Evolutionary conservation across 2,113 vertebrate genomes (phyloP), one percentile per base, ranked within the genome.

Genomic region (Brachyhypopomus occidentalis): DNA sequence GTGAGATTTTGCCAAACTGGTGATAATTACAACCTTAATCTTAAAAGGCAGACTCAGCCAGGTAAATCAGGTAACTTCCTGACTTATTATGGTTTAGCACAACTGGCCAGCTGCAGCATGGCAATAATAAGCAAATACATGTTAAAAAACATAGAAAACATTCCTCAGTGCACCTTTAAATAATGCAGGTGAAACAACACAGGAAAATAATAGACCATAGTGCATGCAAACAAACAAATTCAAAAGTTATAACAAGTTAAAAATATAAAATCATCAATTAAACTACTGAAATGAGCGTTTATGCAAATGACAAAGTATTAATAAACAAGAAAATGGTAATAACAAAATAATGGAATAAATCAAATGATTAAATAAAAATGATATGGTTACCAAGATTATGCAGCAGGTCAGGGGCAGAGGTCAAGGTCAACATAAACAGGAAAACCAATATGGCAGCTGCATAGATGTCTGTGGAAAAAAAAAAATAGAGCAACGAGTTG

Each of bases 321-420:
- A 60, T 36, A 72, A 78, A 55, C 2, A 67, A 84, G 41, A 79
- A 41, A 45, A 85, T 80, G 74, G 5, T 62, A 78, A 48, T 56
- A 67, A 30, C 56, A 72, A 25, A 78, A 87, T 77, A 77, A 89
- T 90, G 86, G 77, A 91, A 91, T 89, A 84, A 92, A 92, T 79
- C 94, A 94, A 96, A 94, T 93, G 92, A 91, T 56, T 93, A 95
- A 95, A 94, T 94, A 97, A 94, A 94, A 97, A 96, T 98, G 96
- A 98, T 97, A 99, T 98, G 97, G 95, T 99, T 99, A 99, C 97
- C 96, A 99, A 98, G 96, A 94, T 94, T 96, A 97, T 98, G 96
- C 96, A 96, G 96, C 95, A 97, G 96, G 95, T 98, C 96, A 98
- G 93, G 92, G 89, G 97, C 96, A 98, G 96, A 95, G 96, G 95